Conservation (phyloP, 1,140 invertebrate genomes). For the Mya arenaria region DNA sequence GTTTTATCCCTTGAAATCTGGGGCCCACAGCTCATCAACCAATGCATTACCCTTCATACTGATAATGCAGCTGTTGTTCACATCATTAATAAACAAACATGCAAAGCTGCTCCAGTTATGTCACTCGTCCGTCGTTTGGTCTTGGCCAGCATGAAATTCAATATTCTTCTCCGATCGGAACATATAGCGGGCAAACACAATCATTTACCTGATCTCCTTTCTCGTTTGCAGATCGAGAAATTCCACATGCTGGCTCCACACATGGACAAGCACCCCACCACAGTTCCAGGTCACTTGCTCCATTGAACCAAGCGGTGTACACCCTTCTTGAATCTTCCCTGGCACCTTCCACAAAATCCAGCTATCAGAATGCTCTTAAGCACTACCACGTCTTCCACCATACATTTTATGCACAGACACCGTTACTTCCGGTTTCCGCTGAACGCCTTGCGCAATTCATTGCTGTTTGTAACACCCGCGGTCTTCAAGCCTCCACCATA, state of each 20-base stretch:
- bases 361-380: slow-evolving; percentile 19
- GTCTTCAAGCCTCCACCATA: slow-evolving; percentile 17
- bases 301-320: slow-evolving; percentile 11
- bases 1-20: slow-evolving; percentile 48
- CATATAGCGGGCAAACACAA: slow-evolving; percentile 51
- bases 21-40: slow-evolving; percentile 20
- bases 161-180: slow-evolving; percentile 36
- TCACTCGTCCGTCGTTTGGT: slow-evolving; percentile 44
- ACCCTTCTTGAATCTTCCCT: not conserved
- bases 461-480: slow-evolving; percentile 3
- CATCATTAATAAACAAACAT: slow-evolving; percentile 52
- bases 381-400: slow-evolving; percentile 8
- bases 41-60: slow-evolving; percentile 31
- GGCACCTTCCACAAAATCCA: slow-evolving; percentile 22
- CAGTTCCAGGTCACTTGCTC: slow-evolving; percentile 18
- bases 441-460: slow-evolving; percentile 40
- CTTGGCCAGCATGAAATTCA: slow-evolving; percentile 25
- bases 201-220: slow-evolving; percentile 42
- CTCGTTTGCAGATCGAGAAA: slow-evolving; percentile 50
- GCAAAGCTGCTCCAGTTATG: slow-evolving; percentile 26
- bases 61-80: slow-evolving; percentile 50
- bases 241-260: not conserved
- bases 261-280: slow-evolving; percentile 25
- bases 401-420: not conserved
- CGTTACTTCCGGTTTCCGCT: not conserved